Base-by-base conservation (phyloP, 2,797 vertebrate species). In the Intellagama lesueurii region DNA sequence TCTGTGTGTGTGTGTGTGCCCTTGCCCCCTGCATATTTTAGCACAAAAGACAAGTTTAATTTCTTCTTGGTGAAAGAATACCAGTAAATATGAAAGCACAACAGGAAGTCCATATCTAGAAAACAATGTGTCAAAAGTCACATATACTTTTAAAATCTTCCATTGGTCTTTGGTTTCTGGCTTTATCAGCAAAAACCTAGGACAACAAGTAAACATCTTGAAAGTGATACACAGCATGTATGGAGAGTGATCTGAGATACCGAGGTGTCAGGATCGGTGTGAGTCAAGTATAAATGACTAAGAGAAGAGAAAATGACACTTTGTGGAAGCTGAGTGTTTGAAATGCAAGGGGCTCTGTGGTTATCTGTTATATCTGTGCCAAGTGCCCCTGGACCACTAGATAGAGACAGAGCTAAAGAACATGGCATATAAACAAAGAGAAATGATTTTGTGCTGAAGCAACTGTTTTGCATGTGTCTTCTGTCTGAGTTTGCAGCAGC, bases 391-490 rank as follows among this genome's bases (percentile, higher is more conserved):
- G 30, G 24, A 84, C 52, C 75, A 56, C 52, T 83, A 49, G 81
- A 32, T 7, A 47, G 76, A 84, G 30, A 80, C 30, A 24, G 70
- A 68, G 85, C 28, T 64, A 32, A 56, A 64, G 88, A 89, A 87
- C 7, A 1, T 80, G 7, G 17, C 32, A 16, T 88, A 75, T 83
- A 85, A 91, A 87, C 70, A 87, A 83, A 85, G 32, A 32, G 72
- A 1, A 16, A 0, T 4, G 5, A 1, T 28, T 85, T 93, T 92
- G 60, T 87, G 72, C 28, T 49, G 87, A 28, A 1, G 44, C 26
- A 89, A 60, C 72, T 4, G 3, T 83, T 90, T 88, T 92, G 22
- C 28, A 28, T 73, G 73, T 40, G 85, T 35, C 88, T 93, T 91
- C 77, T 86, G 47, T 32, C 30, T 91, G 77, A 80, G 60, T 47